Evolutionary conservation across 2,888 invertebrate genomes (phyloP).

Genomic region (Lapara coniferarum): DNA sequence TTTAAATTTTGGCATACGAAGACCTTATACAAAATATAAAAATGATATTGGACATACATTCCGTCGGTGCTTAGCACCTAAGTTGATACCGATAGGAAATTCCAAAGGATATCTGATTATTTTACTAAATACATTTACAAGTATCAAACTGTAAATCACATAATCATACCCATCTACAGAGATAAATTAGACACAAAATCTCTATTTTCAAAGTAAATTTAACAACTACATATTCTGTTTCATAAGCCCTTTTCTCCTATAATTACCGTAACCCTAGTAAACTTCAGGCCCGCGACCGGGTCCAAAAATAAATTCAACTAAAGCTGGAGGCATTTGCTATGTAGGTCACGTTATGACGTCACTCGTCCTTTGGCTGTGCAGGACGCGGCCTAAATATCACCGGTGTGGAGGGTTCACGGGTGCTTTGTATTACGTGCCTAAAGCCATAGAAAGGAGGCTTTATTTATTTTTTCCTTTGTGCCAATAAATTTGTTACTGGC

Average conservation of each 20-base stretch:
- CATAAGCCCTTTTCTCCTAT: neutral
- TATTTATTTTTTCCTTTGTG: neutral
- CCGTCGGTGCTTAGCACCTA: too few species aligned
- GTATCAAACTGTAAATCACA: too few species aligned
- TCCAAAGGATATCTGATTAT: too few species aligned
- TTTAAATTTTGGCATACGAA: too few species aligned
- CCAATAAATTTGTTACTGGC: neutral
- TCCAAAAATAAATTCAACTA: conserved; percentile 8
- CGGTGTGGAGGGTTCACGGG: neutral
- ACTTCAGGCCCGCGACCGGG: neutral
- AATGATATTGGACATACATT: too few species aligned
- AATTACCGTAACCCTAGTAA: neutral
- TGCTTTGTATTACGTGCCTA: neutral
- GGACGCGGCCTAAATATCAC: conserved; percentile 13
- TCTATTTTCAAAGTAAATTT: neutral
- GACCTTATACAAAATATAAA: too few species aligned
- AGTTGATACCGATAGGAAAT: too few species aligned
- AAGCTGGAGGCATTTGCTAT: conserved; percentile 8
- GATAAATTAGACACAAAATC: too few species aligned
- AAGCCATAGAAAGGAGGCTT: neutral
- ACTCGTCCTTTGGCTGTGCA: conserved; percentile 7
- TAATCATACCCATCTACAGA: too few species aligned
- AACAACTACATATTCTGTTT: neutral
- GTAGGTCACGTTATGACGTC: conserved; percentile 20
- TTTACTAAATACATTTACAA: too few species aligned